Conservation (phyloP, 2,888 invertebrate species). For the Biston stratarius region DNA sequence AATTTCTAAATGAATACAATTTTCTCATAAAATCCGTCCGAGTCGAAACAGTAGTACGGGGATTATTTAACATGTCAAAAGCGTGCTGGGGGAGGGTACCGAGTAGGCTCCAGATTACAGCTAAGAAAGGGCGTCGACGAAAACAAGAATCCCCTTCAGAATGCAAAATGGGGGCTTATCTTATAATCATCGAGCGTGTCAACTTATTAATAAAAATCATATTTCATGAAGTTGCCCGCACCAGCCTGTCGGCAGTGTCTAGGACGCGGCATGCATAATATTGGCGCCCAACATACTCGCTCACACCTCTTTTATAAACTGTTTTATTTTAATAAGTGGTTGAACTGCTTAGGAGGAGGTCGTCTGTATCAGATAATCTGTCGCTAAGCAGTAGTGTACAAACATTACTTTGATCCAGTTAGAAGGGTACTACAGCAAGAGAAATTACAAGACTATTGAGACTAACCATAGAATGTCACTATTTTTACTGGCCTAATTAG, state of each 20-base stretch:
- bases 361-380: too few species aligned
- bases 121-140: constrained; percentile 64
- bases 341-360: too few species aligned
- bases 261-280: constrained; percentile 73
- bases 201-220: constrained; percentile 87
- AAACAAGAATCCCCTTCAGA: constrained; percentile 80
- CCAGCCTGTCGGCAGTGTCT: constrained; percentile 49
- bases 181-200: constrained; percentile 86
- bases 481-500: too few species aligned
- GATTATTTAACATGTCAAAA: constrained; percentile 55
- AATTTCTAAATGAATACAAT: not conserved
- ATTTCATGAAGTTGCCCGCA: constrained; percentile 77
- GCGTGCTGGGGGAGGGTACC: constrained; percentile 47
- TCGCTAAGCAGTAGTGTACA: too few species aligned
- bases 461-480: too few species aligned
- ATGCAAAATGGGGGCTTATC: constrained; percentile 86
- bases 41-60: constrained; percentile 49
- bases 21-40: constrained; percentile 25
- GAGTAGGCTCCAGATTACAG: constrained; percentile 77
- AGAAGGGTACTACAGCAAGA: too few species aligned
- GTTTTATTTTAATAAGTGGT: not conserved
- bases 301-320: not conserved
- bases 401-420: too few species aligned
- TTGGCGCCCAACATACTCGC: constrained; percentile 36
- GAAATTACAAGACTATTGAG: too few species aligned